Percentiles rank a stretch among this genome's conserved stretches.
Conservation (phyloP, 64 coral and sea anemone species). For the Montipora foliosa region DNA sequence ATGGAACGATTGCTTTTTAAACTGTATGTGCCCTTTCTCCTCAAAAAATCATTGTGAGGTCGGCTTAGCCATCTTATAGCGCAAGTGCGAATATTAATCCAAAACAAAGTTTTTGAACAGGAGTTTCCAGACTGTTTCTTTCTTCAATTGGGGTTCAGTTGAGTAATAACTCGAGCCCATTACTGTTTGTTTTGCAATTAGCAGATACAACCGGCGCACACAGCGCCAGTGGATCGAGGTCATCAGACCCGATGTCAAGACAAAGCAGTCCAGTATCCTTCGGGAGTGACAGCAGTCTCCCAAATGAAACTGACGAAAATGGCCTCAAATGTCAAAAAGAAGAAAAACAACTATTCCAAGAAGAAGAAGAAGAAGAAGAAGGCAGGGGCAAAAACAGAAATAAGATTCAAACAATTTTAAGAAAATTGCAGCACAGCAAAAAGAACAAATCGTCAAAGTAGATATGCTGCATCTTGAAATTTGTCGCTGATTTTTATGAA, state of each 20-base stretch:
- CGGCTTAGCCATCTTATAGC: too few relatives aligned
- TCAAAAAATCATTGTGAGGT: too few relatives aligned
- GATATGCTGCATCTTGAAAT: neutral
- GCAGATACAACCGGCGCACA: neutral
- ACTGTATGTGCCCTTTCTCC: too few relatives aligned
- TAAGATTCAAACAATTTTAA: slow-evolving; percentile 46
- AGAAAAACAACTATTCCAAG: neutral
- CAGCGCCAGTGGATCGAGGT: neutral
- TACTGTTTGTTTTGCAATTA: neutral
- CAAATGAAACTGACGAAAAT: slow-evolving; percentile 6
- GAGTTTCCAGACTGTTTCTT: neutral
- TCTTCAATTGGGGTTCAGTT: neutral
- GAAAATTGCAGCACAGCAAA: slow-evolving; percentile 41
- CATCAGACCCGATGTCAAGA: neutral
- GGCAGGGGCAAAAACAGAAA: slow-evolving; percentile 24
- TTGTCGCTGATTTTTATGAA: neutral
- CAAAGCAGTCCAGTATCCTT: slow-evolving; percentile 32
- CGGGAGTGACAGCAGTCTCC: slow-evolving; percentile 26
- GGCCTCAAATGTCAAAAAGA: slow-evolving; percentile 8
- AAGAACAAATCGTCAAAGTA: slow-evolving; percentile 35
- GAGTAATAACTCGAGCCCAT: too few relatives aligned
- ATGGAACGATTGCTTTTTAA: too few relatives aligned
- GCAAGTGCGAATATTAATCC: too few relatives aligned
- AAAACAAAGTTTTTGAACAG: too few relatives aligned
- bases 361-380: neutral